These are phyloP conservation scores for Ranitomeya imitator DNA, from an alignment of 2,113 vertebrate species.

Conservation along the genomic window DNA sequence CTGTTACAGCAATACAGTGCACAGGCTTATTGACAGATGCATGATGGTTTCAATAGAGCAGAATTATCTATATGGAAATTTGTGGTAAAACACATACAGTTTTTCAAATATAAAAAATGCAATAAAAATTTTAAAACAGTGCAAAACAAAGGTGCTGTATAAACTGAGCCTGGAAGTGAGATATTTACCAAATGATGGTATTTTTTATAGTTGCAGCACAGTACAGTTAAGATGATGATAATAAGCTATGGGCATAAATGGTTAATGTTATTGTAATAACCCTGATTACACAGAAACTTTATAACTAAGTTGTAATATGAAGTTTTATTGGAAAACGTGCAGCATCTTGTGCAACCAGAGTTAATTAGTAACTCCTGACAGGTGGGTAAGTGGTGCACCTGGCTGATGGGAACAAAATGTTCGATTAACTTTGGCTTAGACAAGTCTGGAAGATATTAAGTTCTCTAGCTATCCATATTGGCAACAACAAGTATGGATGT, in stretches of 20 bases:
- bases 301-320: not conserved
- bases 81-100: too few species aligned
- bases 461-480: not conserved
- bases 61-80: too few species aligned
- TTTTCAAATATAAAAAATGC: too few species aligned
- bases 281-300: not conserved
- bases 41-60: too few species aligned
- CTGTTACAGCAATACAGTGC: too few species aligned
- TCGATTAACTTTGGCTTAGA: conserved; percentile 8
- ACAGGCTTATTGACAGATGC: too few species aligned
- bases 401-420: not conserved
- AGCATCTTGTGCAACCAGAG: not conserved
- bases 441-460: not conserved
- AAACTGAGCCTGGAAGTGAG: too few species aligned
- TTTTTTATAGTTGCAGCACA: not conserved
- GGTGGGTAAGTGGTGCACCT: not conserved
- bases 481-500: conserved; percentile 12
- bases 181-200: too few species aligned
- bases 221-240: not conserved
- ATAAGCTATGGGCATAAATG: not conserved
- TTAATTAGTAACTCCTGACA: not conserved
- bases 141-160: too few species aligned
- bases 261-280: not conserved
- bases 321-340: not conserved
- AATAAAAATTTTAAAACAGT: too few species aligned